Conservation (phyloP, 2,888 invertebrate genomes). For the Limnephilus auricula region DNA sequence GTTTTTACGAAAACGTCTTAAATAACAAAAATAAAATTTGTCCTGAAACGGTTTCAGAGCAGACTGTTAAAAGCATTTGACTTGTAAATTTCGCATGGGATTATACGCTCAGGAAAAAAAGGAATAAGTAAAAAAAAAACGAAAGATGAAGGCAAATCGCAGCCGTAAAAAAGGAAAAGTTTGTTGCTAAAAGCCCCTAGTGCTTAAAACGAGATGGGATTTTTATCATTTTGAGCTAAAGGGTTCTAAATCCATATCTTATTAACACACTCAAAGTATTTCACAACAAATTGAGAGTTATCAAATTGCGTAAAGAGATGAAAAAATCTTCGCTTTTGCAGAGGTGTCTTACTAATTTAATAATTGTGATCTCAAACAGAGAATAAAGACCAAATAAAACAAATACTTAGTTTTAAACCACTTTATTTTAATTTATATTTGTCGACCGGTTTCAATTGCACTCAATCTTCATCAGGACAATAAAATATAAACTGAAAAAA, state of each 20-base stretch:
- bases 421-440: too few relatives aligned
- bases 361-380: too few relatives aligned
- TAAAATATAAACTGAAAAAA: too few relatives aligned
- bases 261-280: background rate
- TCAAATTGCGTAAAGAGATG: background rate
- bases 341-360: background rate
- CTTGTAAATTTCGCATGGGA: background rate
- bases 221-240: background rate
- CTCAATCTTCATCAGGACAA: too few relatives aligned
- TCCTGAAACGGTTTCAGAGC: background rate
- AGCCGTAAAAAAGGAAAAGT: background rate
- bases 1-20: too few relatives aligned
- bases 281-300: background rate
- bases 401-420: too few relatives aligned
- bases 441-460: too few relatives aligned
- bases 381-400: too few relatives aligned
- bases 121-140: background rate
- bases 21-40: background rate
- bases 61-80: background rate
- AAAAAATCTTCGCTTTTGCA: background rate
- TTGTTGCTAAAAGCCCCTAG: background rate
- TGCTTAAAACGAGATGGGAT: background rate
- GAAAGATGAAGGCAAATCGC: background rate
- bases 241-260: background rate
- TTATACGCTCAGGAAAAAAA: background rate